Evolutionary conservation across 92 coral and sea anemone genomes (phyloP), one percentile per base, ranked within the genome.

Genomic region (Hydrozoanthus gracilis): DNA sequence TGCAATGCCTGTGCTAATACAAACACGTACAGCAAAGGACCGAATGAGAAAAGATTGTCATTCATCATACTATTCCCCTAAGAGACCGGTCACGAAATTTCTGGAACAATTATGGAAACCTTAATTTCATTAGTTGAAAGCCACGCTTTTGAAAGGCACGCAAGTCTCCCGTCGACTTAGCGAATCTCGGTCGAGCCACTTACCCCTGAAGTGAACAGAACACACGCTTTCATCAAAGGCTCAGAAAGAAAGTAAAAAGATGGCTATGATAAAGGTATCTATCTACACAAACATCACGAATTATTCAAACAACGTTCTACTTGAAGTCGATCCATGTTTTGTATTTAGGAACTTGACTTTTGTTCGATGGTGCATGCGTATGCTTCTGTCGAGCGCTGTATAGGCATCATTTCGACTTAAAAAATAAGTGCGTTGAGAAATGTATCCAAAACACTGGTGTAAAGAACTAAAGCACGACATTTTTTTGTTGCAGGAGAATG

Each of bases 401-500:
- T 27, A 27, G 39, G 39, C 2, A n/a, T n/a, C n/a, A n/a, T n/a
- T n/a, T n/a, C n/a, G n/a, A n/a, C n/a, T n/a, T n/a, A n/a, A n/a
- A 27, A 0, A 27, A 27, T 27, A 27, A 0, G 39, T 27, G 39
- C 39, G 4, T 44, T 6, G 0, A 18, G 17, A 47, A 3, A 52
- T 52, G 4, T 4, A 7, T 69, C 45, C 4, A n/a, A 50, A 9
- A 9, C 18, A 17, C 44, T 5, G 44, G 51, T 72, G 4, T 48
- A 35, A 68, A 8, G 10, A 7, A 9, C 4, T 27, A 68, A 48
- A 44, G 27, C 46, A 4, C 2, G 17, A 3, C 35, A 4, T 50
- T 79, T 86, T 56, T 67, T 58, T 39, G 3, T 79, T 86, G 45
- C 93, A 94, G 98, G 82, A 87, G 98, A 66, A 94, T 94, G 98